A percentile compares a stretch with the other conserved stretches of the same genome.
phyloP scores from a whole-genome alignment of 2,888 invertebrate species.

The Conus canariensis region DNA sequence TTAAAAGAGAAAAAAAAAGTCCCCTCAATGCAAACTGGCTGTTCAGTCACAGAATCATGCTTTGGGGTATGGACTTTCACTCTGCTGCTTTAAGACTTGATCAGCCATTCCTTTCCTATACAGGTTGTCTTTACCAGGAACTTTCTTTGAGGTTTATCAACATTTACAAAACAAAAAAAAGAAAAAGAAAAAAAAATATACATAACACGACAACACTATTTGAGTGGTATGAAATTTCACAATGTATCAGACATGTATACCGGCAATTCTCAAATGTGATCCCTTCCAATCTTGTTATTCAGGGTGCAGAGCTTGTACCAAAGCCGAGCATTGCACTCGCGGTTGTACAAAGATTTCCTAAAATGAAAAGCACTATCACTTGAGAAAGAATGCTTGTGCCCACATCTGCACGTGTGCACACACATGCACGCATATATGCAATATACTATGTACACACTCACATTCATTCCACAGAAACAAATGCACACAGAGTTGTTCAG shows the following conservation, averaged over 20 bases:
- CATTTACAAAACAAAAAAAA: background rate
- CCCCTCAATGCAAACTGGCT: slow-evolving; percentile 8
- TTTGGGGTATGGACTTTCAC: background rate
- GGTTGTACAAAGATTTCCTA: background rate
- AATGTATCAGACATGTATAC: background rate
- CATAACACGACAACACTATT: background rate
- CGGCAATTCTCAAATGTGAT: background rate
- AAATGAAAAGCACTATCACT: background rate
- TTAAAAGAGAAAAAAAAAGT: background rate
- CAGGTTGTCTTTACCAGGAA: background rate
- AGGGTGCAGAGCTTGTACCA: too few species aligned
- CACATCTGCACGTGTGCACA: background rate
- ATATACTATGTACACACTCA: background rate
- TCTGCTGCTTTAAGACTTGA: slow-evolving; percentile 7
- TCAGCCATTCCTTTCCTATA: background rate
- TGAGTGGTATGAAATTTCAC: background rate
- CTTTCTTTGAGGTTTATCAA: background rate
- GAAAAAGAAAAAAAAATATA: background rate
- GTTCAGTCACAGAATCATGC: background rate
- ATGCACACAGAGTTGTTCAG: background rate
- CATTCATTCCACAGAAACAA: background rate
- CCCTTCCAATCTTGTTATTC: background rate
- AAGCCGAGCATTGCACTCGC: background rate
- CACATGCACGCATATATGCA: background rate
- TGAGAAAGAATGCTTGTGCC: background rate